Evolutionary conservation across 2,888 invertebrate species (phyloP).

Genomic region (Drosophila histrio): DNA sequence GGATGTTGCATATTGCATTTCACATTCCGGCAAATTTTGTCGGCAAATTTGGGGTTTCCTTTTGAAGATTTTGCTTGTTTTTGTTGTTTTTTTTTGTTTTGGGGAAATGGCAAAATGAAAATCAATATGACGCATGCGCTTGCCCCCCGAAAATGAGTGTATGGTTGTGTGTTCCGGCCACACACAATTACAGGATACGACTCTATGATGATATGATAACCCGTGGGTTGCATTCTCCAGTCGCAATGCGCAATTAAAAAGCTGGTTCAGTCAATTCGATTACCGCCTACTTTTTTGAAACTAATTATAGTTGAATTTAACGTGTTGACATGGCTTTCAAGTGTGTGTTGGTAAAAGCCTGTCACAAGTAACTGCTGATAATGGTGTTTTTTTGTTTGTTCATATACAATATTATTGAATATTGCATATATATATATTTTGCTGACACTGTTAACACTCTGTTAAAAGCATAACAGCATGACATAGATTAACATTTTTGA

Average conservation of each 20-base stretch:
- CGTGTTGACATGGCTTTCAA: neutral
- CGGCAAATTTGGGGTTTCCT: conserved; percentile 71
- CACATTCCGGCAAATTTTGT: conserved; percentile 38
- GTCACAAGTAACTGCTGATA: neutral
- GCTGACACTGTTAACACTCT: neutral
- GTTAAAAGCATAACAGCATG: neutral
- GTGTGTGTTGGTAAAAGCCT: neutral
- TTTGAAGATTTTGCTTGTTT: too few species aligned
- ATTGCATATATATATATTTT: neutral
- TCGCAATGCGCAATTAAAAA: conserved; percentile 3
- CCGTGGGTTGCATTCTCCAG: neutral
- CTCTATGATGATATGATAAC: conserved; percentile 27
- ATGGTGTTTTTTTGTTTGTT: neutral
- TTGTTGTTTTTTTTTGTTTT: conserved; percentile 12
- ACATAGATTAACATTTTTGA: neutral
- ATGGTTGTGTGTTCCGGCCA: conserved; percentile 32
- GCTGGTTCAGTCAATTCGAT: conserved; percentile 1
- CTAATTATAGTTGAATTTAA: neutral
- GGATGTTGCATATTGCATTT: conserved; percentile 42
- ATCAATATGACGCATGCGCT: conserved; percentile 79
- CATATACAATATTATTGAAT: neutral
- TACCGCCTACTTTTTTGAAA: neutral
- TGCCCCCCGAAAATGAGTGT: conserved; percentile 28
- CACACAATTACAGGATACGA: conserved; percentile 38
- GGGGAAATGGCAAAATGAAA: conserved; percentile 53